phyloP scores from a whole-genome alignment of 2,797 vertebrate species.

The Heliangelus exortis region DNA sequence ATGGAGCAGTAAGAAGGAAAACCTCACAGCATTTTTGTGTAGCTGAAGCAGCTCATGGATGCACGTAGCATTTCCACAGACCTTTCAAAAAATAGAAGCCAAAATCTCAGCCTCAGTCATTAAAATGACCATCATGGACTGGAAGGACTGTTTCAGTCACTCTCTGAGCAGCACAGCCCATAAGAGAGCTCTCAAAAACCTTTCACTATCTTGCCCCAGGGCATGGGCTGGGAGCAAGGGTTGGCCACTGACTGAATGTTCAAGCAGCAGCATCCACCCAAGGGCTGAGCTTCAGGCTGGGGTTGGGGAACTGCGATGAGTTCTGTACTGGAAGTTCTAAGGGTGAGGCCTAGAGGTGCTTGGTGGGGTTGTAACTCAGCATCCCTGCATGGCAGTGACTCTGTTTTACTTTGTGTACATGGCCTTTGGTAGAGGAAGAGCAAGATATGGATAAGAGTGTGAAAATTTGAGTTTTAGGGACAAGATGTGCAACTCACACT shows the following conservation, averaged over 20 bases:
- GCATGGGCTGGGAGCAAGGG: background rate
- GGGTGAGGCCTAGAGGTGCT: no score
- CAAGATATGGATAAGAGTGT: background rate
- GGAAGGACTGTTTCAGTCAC: background rate
- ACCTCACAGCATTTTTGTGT: background rate
- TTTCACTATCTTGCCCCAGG: background rate
- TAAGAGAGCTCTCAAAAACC: background rate
- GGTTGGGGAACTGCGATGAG: background rate
- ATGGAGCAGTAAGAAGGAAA: background rate
- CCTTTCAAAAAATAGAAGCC: background rate
- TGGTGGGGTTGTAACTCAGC: background rate
- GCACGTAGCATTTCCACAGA: background rate
- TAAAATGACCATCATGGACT: background rate
- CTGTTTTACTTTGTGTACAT: fast-evolving
- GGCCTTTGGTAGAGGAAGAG: background rate
- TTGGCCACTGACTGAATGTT: background rate
- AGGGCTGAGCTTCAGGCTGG: background rate
- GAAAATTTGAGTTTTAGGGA: background rate
- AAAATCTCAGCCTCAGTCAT: background rate
- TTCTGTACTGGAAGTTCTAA: no score
- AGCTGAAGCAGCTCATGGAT: background rate
- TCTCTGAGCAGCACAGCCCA: background rate
- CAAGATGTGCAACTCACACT: background rate
- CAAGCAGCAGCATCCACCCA: no score
- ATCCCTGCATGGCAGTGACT: fast-evolving